Percentiles rank a stretch among this genome's conserved stretches.
These are phyloP conservation scores for Eupelmus urozonus DNA, from an alignment of 2,888 invertebrate species.

Conservation along the genomic window DNA sequence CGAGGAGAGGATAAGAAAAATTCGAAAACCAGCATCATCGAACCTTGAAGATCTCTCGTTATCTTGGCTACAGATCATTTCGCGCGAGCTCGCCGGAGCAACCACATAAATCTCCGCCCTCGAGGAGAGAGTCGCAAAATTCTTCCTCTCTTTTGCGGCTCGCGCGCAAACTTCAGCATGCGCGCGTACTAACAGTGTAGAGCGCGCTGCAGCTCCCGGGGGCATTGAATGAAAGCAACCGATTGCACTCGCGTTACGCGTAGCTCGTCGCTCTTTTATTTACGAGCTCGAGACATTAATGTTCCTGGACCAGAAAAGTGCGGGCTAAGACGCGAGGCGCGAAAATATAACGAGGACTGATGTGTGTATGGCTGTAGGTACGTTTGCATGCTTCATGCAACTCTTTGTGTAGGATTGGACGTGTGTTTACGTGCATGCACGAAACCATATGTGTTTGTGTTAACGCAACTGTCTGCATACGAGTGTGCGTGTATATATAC, in stretches of 20 bases:
- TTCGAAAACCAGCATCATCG: conserved; percentile 15
- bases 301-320: background rate
- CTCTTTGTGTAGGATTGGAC: background rate
- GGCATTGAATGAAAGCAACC: background rate
- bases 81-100: background rate
- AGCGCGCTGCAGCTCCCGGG: background rate
- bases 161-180: background rate
- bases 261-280: conserved; percentile 48
- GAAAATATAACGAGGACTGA: background rate
- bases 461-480: too few relatives aligned
- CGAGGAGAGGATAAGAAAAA: background rate
- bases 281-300: conserved; percentile 44
- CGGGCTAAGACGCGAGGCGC: background rate
- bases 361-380: too few relatives aligned
- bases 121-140: conserved; percentile 32
- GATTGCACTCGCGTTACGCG: conserved; percentile 33
- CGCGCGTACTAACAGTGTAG: background rate
- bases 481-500: too few relatives aligned
- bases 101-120: conserved; percentile 16
- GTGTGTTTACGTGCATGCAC: background rate
- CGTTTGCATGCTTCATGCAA: too few relatives aligned
- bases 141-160: background rate
- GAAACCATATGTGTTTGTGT: background rate
- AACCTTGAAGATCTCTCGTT: conserved; percentile 16
- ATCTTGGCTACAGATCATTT: background rate